Conservation (phyloP, 2,113 vertebrate genomes). For the Actinemys pallida region DNA sequence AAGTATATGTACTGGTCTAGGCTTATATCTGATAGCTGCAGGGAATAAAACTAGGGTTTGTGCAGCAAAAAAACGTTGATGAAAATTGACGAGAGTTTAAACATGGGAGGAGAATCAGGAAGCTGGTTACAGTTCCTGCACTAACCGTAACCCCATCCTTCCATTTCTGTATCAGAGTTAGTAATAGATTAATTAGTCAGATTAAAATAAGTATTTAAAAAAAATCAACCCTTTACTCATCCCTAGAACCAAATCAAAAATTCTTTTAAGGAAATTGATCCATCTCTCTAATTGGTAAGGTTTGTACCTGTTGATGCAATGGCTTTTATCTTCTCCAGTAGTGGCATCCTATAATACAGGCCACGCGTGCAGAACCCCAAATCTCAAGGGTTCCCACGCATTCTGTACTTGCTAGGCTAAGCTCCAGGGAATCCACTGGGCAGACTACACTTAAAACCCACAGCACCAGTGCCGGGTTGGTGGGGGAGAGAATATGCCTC, state of each 20-base stretch:
- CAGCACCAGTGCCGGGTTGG: background rate
- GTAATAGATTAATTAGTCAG: background rate
- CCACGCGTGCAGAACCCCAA: no score
- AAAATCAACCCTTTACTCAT: background rate
- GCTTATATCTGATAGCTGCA: background rate
- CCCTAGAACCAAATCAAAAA: background rate
- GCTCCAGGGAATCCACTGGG: background rate
- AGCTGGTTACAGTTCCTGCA: background rate
- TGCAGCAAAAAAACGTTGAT: background rate
- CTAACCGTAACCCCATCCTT: background rate
- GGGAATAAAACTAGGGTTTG: background rate
- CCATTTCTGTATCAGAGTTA: no score
- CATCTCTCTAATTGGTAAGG: background rate
- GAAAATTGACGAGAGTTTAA: no score
- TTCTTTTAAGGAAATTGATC: background rate
- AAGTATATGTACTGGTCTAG: background rate
- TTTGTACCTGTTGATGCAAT: background rate
- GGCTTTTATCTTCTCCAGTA: background rate
- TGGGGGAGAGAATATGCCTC: background rate
- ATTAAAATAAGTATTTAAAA: background rate
- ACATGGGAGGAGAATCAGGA: no score
- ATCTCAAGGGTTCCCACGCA: background rate
- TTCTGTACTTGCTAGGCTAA: background rate
- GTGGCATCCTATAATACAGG: accelerated
- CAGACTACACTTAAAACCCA: background rate